A percentile compares a stretch with the other conserved stretches of the same genome.
These are phyloP conservation scores for Eupithecia tripunctaria DNA, from an alignment of 2,888 invertebrate genomes.

Conservation along the genomic window DNA sequence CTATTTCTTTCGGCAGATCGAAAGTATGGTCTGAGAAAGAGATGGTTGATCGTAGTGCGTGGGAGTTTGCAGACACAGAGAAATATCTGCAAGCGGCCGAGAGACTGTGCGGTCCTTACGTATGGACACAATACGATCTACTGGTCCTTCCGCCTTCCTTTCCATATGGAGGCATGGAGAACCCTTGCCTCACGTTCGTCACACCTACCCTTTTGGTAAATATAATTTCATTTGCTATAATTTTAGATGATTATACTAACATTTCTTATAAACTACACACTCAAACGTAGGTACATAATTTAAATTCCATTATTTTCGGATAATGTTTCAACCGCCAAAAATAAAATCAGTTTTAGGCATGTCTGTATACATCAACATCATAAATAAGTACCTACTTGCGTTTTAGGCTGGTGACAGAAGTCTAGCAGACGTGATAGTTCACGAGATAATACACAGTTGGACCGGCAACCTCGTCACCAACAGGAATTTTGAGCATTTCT, in stretches of 20 bases:
- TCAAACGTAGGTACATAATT: no score
- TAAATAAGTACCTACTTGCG: not conserved
- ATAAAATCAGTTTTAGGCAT: constrained; percentile 11
- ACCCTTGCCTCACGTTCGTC: constrained; percentile 97
- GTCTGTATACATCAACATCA: not conserved
- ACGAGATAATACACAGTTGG: constrained; percentile 98
- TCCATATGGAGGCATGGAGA: constrained; percentile 98
- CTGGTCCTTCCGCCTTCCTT: constrained; percentile 96
- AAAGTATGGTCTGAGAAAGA: constrained; percentile 96
- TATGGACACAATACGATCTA: constrained; percentile 95
- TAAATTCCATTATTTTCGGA: no score
- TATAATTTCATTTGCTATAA: no score
- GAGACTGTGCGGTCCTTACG: constrained; percentile 93
- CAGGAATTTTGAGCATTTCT: constrained; percentile 96
- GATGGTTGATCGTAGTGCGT: constrained; percentile 91
- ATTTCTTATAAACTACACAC: no score
- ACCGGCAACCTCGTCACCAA: constrained; percentile 98
- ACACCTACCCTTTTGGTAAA: constrained; percentile 93
- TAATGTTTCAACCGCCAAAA: not conserved
- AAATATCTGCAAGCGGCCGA: constrained; percentile 92
- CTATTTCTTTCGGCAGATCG: constrained; percentile 76
- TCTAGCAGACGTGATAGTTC: constrained; percentile 94
- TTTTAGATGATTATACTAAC: no score
- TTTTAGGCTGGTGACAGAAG: constrained; percentile 94
- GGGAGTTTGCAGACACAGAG: constrained; percentile 95